Base-by-base conservation (phyloP, 2,888 invertebrate species). In the Drosophila merina region DNA sequence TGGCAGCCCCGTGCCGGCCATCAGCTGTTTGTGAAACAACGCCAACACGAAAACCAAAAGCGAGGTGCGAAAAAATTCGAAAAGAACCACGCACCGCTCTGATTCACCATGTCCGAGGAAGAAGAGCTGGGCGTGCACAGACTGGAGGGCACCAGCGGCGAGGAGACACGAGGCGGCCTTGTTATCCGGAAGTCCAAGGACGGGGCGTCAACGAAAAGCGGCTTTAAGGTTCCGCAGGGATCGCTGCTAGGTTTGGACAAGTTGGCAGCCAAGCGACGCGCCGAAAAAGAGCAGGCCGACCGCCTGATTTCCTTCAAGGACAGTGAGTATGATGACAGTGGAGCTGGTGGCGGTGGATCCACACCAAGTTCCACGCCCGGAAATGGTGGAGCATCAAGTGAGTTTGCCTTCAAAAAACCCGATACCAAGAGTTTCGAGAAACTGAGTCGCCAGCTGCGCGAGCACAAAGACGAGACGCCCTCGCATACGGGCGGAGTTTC, bases 401-500 rank as follows among this genome's bases (percentile, higher is more conserved):
- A 91, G 52, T 89, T 89, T 12, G 85, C 89, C 2, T 92, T 91
- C 50, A 92, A 91, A 71, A 91, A 90, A 10, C 91, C 89, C 1
- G 90, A 91, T 64, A 89, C 83, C 4, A 88, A 84, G 56, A 89
- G 85, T 79, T 88, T 88, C 48, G 90, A 92, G 31, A 91, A 90
- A 63, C 57, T 91, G 2, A 90, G 86, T 33, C 85, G 96, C 49
- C 95, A 96, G 90, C 96, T 98, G 88, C 94, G 98, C 50, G 93
- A 94, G 51, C 93, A 95, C 9, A 94, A 95, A 80, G 95, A 96
- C 84, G 98, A 99, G 92, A 98, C 98, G 0, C 99, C 99, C 0
- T 96, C 98, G 0, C 95, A 98, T 88, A 97, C 98, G 0, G 98
- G 98, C 4, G 98, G 98, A 4, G 96, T 98, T 25, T 96, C 96